A percentile compares a stretch with the other conserved stretches of the same genome.
Conservation (phyloP, 2,113 vertebrate genomes). For the Orientallactaga bullata region DNA sequence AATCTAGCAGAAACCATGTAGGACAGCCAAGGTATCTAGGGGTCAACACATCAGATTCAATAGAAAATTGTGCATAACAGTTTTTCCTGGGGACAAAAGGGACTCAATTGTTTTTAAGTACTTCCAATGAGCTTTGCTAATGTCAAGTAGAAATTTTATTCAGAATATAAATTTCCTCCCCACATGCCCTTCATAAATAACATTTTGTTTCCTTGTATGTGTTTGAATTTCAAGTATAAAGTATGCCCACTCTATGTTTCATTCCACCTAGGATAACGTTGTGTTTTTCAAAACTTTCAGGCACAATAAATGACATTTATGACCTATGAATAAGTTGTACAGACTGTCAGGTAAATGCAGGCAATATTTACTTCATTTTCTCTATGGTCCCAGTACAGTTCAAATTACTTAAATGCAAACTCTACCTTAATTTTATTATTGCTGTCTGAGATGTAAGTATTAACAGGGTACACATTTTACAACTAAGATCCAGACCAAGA, state of each 20-base stretch:
- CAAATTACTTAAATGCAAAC: background rate
- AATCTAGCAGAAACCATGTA: background rate
- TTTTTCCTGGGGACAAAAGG: background rate
- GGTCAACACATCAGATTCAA: background rate
- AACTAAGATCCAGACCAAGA: background rate
- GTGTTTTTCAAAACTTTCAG: background rate
- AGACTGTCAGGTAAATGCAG: background rate
- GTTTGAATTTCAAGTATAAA: constrained; percentile 2
- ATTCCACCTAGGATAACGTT: background rate
- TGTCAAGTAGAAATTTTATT: background rate
- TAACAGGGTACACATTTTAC: background rate
- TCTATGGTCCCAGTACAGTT: background rate
- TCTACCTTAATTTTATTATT: background rate
- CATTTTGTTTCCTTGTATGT: background rate
- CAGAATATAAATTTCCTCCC: constrained; percentile 30
- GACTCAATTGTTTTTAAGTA: background rate
- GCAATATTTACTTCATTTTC: constrained; percentile 8
- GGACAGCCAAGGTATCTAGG: background rate
- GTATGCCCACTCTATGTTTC: background rate
- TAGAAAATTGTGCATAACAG: background rate
- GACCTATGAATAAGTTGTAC: background rate
- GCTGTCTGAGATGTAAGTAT: background rate
- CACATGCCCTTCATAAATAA: background rate
- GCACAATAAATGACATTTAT: background rate
- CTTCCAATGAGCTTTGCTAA: background rate